Conservation (phyloP, 2,113 vertebrate genomes). For the Vidua macroura region DNA sequence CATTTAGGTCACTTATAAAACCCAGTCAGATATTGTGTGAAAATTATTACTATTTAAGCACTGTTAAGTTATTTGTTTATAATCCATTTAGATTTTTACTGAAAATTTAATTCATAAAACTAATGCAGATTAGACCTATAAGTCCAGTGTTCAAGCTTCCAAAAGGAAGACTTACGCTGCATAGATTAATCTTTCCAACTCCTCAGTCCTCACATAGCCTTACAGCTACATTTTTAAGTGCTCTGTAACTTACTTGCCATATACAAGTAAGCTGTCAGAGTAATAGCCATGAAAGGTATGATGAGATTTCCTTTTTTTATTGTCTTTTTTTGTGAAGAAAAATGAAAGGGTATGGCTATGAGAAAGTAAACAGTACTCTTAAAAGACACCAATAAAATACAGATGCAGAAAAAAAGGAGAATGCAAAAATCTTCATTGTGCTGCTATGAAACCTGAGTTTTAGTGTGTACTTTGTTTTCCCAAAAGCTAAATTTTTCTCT, state of each 20-base stretch:
- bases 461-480: not conserved
- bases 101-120: not conserved
- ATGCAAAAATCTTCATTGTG: not conserved
- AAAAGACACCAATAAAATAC: not conserved
- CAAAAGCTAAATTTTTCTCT: not conserved
- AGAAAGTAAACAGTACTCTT: not conserved
- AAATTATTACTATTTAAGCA: not conserved
- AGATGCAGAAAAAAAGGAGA: not conserved
- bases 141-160: not conserved
- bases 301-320: not conserved
- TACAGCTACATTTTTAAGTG: not conserved
- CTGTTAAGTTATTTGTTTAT: not conserved
- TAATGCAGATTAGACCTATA: not conserved
- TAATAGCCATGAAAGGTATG: rapidly evolving
- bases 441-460: not conserved
- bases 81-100: not conserved
- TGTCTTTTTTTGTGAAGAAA: not conserved
- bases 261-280: not conserved
- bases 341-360: not conserved
- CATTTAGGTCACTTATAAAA: not conserved
- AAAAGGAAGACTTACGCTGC: not conserved
- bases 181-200: not conserved
- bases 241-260: not conserved
- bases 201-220: not conserved
- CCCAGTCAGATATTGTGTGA: not conserved